A percentile compares a stretch with the other conserved stretches of the same genome.
phyloP scores from a whole-genome alignment of 2,113 vertebrate species.

The Thermophis baileyi region DNA sequence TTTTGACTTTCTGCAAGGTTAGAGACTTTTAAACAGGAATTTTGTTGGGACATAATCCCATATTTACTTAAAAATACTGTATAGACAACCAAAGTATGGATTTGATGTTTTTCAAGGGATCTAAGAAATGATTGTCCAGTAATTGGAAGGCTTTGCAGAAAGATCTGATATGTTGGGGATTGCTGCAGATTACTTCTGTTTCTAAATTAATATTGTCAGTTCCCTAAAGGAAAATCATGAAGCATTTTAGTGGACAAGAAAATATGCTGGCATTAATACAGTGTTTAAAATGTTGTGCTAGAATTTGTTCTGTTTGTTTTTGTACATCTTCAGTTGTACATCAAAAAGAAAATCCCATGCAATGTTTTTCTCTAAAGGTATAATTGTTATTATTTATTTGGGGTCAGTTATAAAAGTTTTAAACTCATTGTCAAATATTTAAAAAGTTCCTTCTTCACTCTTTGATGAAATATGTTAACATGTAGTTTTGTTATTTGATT shows the following conservation, averaged over 20 bases:
- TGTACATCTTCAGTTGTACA: background rate
- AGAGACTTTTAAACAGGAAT: background rate
- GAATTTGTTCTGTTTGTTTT: background rate
- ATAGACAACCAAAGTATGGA: background rate
- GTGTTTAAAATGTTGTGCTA: background rate
- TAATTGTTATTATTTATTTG: background rate
- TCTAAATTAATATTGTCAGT: background rate
- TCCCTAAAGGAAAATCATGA: background rate
- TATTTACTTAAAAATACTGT: background rate
- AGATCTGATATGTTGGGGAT: background rate
- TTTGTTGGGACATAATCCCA: background rate
- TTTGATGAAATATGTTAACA: background rate
- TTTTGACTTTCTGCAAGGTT: background rate
- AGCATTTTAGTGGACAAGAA: background rate
- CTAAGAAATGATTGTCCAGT: conserved; percentile 7
- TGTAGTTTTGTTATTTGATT: background rate
- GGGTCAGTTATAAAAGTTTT: background rate
- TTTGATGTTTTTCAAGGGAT: background rate
- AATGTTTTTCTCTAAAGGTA: background rate
- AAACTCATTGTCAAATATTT: background rate
- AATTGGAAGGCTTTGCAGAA: conserved; percentile 31
- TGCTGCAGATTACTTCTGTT: background rate
- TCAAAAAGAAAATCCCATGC: background rate
- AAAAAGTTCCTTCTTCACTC: background rate
- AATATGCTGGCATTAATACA: background rate